phyloP scores from a whole-genome alignment of 2,888 invertebrate genomes.

The Aleiodes leptofemur region DNA sequence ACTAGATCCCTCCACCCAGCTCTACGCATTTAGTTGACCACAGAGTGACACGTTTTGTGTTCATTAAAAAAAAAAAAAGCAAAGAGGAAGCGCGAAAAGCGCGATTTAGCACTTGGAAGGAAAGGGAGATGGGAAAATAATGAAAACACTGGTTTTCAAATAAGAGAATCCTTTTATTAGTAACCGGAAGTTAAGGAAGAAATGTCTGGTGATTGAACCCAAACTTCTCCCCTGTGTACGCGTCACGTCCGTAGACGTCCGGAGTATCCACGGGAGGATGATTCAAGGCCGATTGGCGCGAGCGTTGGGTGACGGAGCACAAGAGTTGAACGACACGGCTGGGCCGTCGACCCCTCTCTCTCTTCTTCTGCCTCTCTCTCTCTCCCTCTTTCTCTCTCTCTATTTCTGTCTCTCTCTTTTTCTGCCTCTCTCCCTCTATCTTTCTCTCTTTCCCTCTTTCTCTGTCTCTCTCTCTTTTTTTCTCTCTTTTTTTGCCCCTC shows the following conservation, averaged over 20 bases:
- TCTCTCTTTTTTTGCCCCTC: constrained; percentile 56
- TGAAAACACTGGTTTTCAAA: background rate
- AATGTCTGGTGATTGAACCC: constrained; percentile 26
- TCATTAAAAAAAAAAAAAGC: background rate
- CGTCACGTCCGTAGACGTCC: constrained; percentile 13
- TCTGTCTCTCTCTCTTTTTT: constrained; percentile 6
- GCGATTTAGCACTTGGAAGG: background rate
- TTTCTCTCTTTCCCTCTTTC: constrained; percentile 57
- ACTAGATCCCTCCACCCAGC: constrained; percentile 69
- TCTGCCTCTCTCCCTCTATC: constrained; percentile 9
- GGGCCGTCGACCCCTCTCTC: constrained; percentile 71
- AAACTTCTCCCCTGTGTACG: constrained; percentile 5
- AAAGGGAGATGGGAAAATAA: background rate
- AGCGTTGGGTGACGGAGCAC: constrained; percentile 58
- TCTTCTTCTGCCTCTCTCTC: constrained; percentile 22
- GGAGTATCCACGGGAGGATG: constrained; percentile 56
- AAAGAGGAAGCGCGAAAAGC: too few relatives aligned
- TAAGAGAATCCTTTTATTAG: background rate
- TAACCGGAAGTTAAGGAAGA: constrained; percentile 22
- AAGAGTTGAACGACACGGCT: constrained; percentile 73
- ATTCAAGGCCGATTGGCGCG: constrained; percentile 68
- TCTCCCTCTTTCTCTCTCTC: background rate
- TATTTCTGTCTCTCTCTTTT: constrained; percentile 44
- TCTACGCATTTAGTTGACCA: constrained; percentile 48
- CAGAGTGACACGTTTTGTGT: constrained; percentile 47